Evolutionary conservation across 2,797 vertebrate species (phyloP).

Genomic region (Oreortyx pictus): DNA sequence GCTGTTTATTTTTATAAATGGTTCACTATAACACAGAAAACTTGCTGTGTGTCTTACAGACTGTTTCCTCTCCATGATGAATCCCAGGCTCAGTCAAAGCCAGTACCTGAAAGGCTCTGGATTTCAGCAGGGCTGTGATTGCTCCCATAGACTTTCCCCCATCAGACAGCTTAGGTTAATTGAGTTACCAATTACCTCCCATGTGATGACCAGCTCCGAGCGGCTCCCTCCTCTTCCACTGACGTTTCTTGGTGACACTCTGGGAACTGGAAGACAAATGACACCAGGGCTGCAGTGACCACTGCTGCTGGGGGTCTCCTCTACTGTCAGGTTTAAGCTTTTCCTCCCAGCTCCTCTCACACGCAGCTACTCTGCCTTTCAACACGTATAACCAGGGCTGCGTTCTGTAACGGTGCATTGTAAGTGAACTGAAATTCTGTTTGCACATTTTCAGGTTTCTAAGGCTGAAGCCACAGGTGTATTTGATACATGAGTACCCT

Average conservation of each 20-base stretch:
- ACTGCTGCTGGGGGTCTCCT: rapidly evolving
- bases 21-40: conserved; percentile 35
- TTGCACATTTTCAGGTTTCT: conserved; percentile 48
- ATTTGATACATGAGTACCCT: conserved; percentile 62
- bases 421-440: conserved; percentile 49
- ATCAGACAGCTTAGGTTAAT: not conserved
- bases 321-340: not conserved
- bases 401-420: not conserved
- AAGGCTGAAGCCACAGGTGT: conserved; percentile 64
- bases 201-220: conserved; percentile 89
- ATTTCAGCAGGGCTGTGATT: not conserved
- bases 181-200: conserved; percentile 86
- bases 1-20: conserved; percentile 67
- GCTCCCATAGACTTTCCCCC: not conserved
- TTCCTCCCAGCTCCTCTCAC: not conserved
- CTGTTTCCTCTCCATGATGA: conserved; percentile 14
- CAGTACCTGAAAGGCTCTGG: not conserved
- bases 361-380: not conserved
- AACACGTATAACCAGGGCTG: not conserved
- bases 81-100: conserved; percentile 20
- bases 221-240: conserved; percentile 86
- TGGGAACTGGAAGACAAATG: conserved; percentile 80
- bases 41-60: conserved; percentile 29
- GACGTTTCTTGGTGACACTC: conserved; percentile 83
- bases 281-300: not conserved